Percentiles rank a stretch among this genome's conserved stretches.
Conservation (phyloP, 2,113 vertebrate species). For the Corydoras maculifer region DNA sequence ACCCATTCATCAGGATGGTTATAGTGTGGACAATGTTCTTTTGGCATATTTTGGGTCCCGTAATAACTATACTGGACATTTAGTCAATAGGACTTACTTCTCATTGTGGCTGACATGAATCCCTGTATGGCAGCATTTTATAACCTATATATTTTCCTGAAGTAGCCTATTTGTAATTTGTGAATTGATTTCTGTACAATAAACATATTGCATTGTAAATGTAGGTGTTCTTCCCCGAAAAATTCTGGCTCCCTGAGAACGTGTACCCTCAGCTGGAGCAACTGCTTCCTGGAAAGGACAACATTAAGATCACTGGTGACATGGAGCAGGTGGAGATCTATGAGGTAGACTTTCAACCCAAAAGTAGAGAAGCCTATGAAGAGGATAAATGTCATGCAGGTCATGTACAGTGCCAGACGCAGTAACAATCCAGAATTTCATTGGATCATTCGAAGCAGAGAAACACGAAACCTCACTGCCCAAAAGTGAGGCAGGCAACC, state of each 20-base stretch:
- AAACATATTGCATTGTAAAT: too few species aligned
- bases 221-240: too few species aligned
- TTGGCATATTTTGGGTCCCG: too few species aligned
- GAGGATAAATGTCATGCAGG: slow-evolving; percentile 76
- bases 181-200: too few species aligned
- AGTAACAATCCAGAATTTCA: slow-evolving; percentile 46
- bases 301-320: slow-evolving; percentile 79
- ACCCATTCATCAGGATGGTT: too few species aligned
- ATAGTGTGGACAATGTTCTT: too few species aligned
- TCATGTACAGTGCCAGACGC: slow-evolving; percentile 86
- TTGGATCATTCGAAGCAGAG: too few species aligned
- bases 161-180: background rate
- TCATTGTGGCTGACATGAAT: too few species aligned
- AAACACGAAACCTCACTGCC: too few species aligned
- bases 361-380: slow-evolving; percentile 74
- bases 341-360: slow-evolving; percentile 67
- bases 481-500: too few species aligned
- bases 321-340: slow-evolving; percentile 87
- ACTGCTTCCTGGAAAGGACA: slow-evolving; percentile 79
- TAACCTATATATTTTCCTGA: background rate
- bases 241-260: slow-evolving; percentile 75
- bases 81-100: too few species aligned
- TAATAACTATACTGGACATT: too few species aligned
- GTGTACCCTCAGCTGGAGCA: slow-evolving; percentile 78
- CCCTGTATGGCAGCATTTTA: background rate